A percentile compares a stretch with the other conserved stretches of the same genome.
Conservation (phyloP, 2,113 vertebrate species). For the Microcebus lehilahytsara region DNA sequence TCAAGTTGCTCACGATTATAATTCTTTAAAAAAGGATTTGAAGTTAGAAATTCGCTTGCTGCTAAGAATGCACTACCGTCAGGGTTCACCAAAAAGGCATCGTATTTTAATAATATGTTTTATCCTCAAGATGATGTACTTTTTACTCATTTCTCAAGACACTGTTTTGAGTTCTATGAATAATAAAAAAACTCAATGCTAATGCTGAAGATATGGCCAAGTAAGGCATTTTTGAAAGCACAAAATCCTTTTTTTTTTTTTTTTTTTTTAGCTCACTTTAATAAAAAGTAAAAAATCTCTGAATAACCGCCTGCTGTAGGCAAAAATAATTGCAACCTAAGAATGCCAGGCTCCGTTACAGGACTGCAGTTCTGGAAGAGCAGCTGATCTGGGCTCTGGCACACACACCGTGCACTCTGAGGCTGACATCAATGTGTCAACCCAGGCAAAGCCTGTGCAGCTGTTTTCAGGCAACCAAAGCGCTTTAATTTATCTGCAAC, state of each 20-base stretch:
- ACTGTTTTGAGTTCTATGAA: conserved; percentile 1
- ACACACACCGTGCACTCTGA: neutral
- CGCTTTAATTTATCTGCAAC: conserved; percentile 59
- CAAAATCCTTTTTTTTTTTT: conserved; percentile 65
- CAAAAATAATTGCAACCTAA: conserved; percentile 76
- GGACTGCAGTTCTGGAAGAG: conserved; percentile 35
- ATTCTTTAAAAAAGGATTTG: neutral
- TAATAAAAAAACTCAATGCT: neutral
- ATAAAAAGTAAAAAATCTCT: conserved; percentile 59
- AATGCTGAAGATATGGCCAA: neutral
- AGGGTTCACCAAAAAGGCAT: neutral
- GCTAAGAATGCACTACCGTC: neutral
- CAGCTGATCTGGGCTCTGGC: conserved; percentile 69
- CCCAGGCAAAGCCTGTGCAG: conserved; percentile 63
- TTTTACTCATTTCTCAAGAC: conserved; percentile 29
- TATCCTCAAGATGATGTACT: neutral
- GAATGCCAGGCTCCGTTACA: conserved; percentile 63
- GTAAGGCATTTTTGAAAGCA: conserved; percentile 63
- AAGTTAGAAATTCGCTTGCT: neutral
- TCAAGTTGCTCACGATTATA: neutral
- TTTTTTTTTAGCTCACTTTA: conserved; percentile 59
- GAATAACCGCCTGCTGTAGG: conserved; percentile 60
- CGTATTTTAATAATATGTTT: neutral
- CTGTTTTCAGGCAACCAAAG: conserved; percentile 67
- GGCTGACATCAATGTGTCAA: conserved; percentile 34